phyloP scores from a whole-genome alignment of 2,113 vertebrate genomes.

The Clarias gariepinus region DNA sequence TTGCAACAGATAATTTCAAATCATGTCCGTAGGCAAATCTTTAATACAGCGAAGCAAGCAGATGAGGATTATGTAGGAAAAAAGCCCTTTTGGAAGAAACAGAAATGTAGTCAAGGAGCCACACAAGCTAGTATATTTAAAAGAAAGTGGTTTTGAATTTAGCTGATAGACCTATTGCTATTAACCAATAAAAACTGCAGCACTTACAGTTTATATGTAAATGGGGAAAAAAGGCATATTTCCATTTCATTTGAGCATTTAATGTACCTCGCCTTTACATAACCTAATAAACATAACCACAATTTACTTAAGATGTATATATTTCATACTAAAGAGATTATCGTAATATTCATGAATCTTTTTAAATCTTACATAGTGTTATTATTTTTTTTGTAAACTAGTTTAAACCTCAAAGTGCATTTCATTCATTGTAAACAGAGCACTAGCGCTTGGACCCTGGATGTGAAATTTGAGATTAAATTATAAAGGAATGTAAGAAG shows the following conservation, averaged over 20 bases:
- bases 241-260: not conserved
- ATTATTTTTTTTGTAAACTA: constrained; percentile 13
- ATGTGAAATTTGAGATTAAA: not conserved
- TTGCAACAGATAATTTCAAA: not conserved
- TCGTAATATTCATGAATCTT: not conserved
- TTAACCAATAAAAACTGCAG: not conserved
- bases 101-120: not conserved
- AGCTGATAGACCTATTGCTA: not conserved
- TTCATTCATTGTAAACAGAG: constrained; percentile 28
- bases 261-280: not conserved
- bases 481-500: not conserved
- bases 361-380: not conserved
- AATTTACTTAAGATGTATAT: too few species aligned
- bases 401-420: constrained; percentile 18
- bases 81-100: constrained; percentile 31
- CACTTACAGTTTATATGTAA: not conserved
- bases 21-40: not conserved
- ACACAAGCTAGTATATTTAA: not conserved
- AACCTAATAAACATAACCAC: not conserved
- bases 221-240: not conserved
- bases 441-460: not conserved
- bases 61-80: constrained; percentile 16
- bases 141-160: not conserved
- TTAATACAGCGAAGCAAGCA: constrained; percentile 29
- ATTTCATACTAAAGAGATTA: not conserved